Evolutionary conservation across 2,888 invertebrate genomes (phyloP), one percentile per base, ranked within the genome.

Genomic region (Noctua pronuba): DNA sequence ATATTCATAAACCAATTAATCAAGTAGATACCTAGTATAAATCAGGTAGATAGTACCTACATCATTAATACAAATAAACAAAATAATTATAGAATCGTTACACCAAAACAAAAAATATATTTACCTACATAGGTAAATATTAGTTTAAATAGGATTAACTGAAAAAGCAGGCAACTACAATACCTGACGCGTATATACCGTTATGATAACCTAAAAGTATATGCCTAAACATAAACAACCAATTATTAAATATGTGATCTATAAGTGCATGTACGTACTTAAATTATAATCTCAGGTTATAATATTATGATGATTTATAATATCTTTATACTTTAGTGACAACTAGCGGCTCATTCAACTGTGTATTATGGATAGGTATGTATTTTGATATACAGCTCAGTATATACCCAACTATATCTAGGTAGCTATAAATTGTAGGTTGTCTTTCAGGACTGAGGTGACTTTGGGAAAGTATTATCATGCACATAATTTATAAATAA

Each of bases 11-110:
- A 73, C 21, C 10, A 28, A 24, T 46, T 31, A 18, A 72, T 31
- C 1, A n/a, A 13, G 8, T 31, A 21, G 21, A 55, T 31, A 21
- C 4, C 18, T 71, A 18, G 18, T 3, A 41, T 41, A 73, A n/a
- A 74, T 21, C n/a, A 73, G 11, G 1, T 60, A 44, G 60, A 4
- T 35, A 21, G 1, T 60, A 60, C 16, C 31, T 60, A 60, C 16
- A 41, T 31, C 2, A 35, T 31, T 18, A 24, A 71, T 8, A 55
- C 31, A 41, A 73, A 44, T 44, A 73, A 58, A 73, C n/a, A 73
- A 73, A 74, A 21, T 21, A 8, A 31, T 21, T 21, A 10, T 35
- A 6, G 18, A 70, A 24, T 28, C 18, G 28, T 38, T 24, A 24
- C 7, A 72, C 1, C 7, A 58, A 41, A 35, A 18, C 21, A 1